phyloP scores from a whole-genome alignment of 2,797 vertebrate species.

The Lagorchestes hirsutus region DNA sequence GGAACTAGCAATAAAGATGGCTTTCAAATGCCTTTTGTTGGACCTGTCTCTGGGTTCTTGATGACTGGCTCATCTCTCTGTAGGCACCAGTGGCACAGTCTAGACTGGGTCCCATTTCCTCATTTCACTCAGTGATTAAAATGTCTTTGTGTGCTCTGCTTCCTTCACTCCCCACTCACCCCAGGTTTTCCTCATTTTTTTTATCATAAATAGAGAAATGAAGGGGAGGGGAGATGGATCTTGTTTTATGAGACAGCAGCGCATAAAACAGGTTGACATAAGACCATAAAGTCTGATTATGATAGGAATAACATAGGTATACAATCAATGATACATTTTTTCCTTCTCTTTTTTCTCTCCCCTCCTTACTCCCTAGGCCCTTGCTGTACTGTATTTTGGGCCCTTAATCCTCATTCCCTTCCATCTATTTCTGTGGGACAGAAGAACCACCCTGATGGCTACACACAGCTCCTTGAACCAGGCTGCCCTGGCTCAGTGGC shows the following conservation, averaged over 20 bases:
- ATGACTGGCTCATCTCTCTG: constrained; percentile 69
- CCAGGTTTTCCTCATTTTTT: constrained; percentile 79
- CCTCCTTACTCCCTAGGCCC: not conserved
- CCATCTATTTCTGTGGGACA: constrained; percentile 44
- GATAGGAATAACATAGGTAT: constrained; percentile 52
- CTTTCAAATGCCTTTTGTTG: constrained; percentile 79
- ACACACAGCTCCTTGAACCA: not conserved
- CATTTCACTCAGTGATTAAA: constrained; percentile 78
- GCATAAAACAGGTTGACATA: constrained; percentile 65
- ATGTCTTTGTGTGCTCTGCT: constrained; percentile 44
- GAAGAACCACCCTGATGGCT: not conserved
- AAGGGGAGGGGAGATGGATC: constrained; percentile 36
- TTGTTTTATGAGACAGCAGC: constrained; percentile 69
- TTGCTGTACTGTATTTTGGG: constrained; percentile 49
- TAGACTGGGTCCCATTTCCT: constrained; percentile 79
- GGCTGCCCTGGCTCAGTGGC: not conserved
- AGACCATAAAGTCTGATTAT: constrained; percentile 63
- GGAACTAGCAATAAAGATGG: constrained; percentile 84
- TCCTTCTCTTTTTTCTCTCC: not conserved
- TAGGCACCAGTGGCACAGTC: constrained; percentile 76
- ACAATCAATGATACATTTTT: constrained; percentile 57
- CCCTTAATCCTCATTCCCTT: constrained; percentile 28
- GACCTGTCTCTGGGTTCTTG: constrained; percentile 75
- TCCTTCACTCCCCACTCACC: constrained; percentile 17
- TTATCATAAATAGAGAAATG: constrained; percentile 74